These are phyloP conservation scores for Microtus richardsoni DNA, from an alignment of 2,113 vertebrate genomes.

Conservation along the genomic window DNA sequence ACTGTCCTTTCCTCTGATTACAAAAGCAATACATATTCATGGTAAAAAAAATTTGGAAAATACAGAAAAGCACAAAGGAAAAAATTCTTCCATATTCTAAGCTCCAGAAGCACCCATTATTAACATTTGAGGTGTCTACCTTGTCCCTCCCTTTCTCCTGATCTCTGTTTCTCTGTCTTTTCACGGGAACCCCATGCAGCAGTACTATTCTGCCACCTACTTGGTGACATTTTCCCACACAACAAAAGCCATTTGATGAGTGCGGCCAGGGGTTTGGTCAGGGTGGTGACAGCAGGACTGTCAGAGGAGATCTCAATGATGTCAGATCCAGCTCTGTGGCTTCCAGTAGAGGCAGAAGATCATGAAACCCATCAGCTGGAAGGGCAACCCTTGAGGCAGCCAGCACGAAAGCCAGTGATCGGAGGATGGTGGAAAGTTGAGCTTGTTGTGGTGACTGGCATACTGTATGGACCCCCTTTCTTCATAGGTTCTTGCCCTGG, in stretches of 20 bases:
- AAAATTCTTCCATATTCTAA: conserved; percentile 75
- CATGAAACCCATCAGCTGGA: neutral
- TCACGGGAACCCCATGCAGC: neutral
- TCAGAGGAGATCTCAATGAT: neutral
- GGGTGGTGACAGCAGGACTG: neutral
- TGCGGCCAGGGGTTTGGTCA: conserved; percentile 15
- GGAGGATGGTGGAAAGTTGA: neutral
- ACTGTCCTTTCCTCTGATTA: conserved; percentile 81
- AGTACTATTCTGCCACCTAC: neutral
- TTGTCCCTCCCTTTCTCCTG: conserved; percentile 9
- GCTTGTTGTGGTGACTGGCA: neutral
- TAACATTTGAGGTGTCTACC: conserved; percentile 42
- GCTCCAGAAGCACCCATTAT: conserved; percentile 50
- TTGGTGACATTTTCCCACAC: neutral
- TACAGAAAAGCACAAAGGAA: conserved; percentile 76
- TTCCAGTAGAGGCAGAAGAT: neutral
- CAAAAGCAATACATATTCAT: conserved; percentile 83
- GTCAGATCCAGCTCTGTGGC: neutral
- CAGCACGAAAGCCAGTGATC: neutral
- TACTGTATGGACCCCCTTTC: neutral
- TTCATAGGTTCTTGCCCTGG: neutral
- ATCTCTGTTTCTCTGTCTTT: conserved; percentile 48
- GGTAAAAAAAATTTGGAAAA: conserved; percentile 76
- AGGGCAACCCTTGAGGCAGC: neutral
- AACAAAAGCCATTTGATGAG: neutral